Evolutionary conservation across 2,888 invertebrate species (phyloP), one percentile per base, ranked within the genome.

Genomic region (Lysandra bellargus): DNA sequence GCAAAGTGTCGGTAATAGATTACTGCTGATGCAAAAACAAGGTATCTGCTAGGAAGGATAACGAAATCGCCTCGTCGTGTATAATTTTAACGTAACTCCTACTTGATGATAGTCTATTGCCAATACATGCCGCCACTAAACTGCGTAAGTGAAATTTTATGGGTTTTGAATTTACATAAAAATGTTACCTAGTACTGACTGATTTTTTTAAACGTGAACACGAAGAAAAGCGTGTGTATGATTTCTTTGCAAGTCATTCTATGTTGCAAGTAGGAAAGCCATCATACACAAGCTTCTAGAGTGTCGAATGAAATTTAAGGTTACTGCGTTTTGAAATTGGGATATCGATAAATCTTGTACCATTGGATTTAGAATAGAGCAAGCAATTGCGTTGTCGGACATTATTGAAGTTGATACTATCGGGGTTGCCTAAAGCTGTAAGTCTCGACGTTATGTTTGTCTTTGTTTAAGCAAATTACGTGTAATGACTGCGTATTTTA

Each of bases 1-100:
- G 82, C 81, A 80, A 82, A 81, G 80, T 80, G 78, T 78, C 79
- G 57, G 79, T 44, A 76, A 81, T 81, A 80, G 78, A 82, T 82
- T 79, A 80, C 64, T 73, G 60, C 78, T 81, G 80, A 80, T 80
- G 80, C 80, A 81, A 81, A 81, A 79, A 37, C 72, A 61, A 17
- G 49, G 57, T 53, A 44, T 44, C 74, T 74, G 72, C 72, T 72
- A 69, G 72, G 79, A 79, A 79, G 64, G 60, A 60, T 80, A 80
- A 80, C 81, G 81, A 81, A 80, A 82, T 74, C 40, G 75, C 60
- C 57, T 33, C 33, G 76, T 23, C 53, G 49, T 76, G 57, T 76
- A 76, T 76, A 76, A 76, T 76, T 76, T 57, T 30, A 53, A 17
- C 53, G 76, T 74, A 44, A 74, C 33, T 53, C 53, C 76, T 57